Evolutionary conservation across 2,797 vertebrate genomes (phyloP).

Genomic region (Micrastur ruficollis): DNA sequence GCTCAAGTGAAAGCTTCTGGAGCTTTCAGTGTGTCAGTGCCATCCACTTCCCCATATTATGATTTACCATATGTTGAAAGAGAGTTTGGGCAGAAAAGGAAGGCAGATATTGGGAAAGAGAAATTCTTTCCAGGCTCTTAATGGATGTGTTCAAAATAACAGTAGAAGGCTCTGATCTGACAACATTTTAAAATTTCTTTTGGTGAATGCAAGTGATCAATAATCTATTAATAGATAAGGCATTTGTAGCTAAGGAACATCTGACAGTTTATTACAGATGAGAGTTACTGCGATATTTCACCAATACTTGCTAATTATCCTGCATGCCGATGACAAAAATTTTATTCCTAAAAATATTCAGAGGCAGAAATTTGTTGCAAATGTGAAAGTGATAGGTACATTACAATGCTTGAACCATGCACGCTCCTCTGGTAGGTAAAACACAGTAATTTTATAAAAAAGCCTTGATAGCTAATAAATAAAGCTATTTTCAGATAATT

Average conservation of each 20-base stretch:
- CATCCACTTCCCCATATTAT: neutral
- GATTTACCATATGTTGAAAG: neutral
- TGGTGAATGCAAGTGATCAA: neutral
- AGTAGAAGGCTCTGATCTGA: neutral
- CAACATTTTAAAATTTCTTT: neutral
- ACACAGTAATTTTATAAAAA: neutral
- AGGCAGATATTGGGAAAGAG: neutral
- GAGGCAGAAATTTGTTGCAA: neutral
- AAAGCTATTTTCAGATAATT: constrained; percentile 7
- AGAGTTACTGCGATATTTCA: neutral
- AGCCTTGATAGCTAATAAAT: neutral
- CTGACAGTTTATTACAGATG: neutral
- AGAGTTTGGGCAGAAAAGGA: neutral
- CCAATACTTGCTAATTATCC: neutral
- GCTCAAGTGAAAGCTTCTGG: neutral
- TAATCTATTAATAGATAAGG: neutral
- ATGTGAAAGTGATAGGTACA: neutral
- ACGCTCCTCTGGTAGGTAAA: neutral
- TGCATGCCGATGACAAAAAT: neutral
- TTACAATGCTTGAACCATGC: neutral
- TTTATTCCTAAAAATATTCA: neutral
- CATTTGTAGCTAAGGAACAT: neutral
- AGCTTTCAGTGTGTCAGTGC: neutral
- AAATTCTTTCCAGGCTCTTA: neutral
- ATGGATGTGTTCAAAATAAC: neutral